Evolutionary conservation across 2,888 invertebrate genomes (phyloP).

Genomic region (Philopedon plagiatum): DNA sequence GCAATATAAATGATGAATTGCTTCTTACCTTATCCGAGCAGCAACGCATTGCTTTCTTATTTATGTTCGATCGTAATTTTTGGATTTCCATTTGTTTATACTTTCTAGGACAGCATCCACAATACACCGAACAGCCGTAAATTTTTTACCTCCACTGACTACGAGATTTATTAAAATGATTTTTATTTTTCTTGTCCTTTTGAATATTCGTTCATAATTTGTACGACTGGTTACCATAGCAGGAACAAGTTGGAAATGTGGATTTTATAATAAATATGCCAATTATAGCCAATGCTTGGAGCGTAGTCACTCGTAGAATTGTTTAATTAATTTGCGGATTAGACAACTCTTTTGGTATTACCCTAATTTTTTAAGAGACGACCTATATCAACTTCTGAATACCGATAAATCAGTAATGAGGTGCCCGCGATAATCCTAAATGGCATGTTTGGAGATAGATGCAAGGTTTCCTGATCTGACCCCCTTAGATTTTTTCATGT

Average conservation of each 20-base stretch:
- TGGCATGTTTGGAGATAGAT: too few relatives aligned
- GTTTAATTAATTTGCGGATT: background rate
- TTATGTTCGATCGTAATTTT: slow-evolving; percentile 61
- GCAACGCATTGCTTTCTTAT: slow-evolving; percentile 56
- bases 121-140: slow-evolving; percentile 56
- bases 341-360: too few relatives aligned
- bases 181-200: slow-evolving; percentile 19
- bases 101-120: slow-evolving; percentile 59
- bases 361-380: too few relatives aligned
- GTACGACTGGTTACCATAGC: slow-evolving; percentile 19
- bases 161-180: slow-evolving; percentile 26
- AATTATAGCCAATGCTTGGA: background rate
- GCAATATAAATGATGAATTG: slow-evolving; percentile 37
- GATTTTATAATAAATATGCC: slow-evolving; percentile 6
- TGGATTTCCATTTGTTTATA: slow-evolving; percentile 62
- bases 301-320: background rate
- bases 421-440: too few relatives aligned
- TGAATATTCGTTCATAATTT: slow-evolving; percentile 15
- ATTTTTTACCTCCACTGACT: slow-evolving; percentile 36
- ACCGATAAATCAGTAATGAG: too few relatives aligned
- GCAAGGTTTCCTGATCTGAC: too few relatives aligned
- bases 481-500: too few relatives aligned
- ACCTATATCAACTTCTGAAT: too few relatives aligned
- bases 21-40: slow-evolving; percentile 39
- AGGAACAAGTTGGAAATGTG: background rate